Base-by-base conservation (phyloP, 2,113 vertebrate genomes). In the Promerops cafer region DNA sequence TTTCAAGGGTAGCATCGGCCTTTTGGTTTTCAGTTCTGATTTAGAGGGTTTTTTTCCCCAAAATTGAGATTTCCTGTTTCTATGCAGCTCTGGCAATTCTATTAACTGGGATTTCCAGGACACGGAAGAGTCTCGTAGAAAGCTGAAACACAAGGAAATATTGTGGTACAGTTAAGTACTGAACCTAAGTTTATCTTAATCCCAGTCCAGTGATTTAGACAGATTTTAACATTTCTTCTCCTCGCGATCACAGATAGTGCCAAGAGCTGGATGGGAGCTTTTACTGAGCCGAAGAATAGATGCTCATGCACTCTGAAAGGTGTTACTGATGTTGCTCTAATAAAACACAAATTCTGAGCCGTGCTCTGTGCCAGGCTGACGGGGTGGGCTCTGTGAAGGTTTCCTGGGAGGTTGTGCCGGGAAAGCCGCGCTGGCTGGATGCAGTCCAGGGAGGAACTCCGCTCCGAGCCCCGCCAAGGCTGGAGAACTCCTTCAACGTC, bases 401-500 rank as follows among this genome's bases (percentile, higher is more conserved):
- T 94, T 83, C 80, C 49, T 59, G 13, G 72, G 92, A 93, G 85
- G 88, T 18, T 92, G 85, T 0, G 33, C 83, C 1, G 90, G 94
- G 95, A 93, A 95, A 91, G 39, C 94, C 52, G 3, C 0, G 10
- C 86, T 70, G 7, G 3, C 89, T 93, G 93, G 93, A 83, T 5
- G 64, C 12, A 1, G 0, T 80, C 83, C 93, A 93, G 88, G 59
- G 72, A 92, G 94, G 92, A 94, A 93, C 88, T 94, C 94, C 54
- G 0, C 83, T 49, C 88, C 35, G 63, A 79, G 79, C 39, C 28
- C 82, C 53, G 92, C 92, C 94, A 92, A 33, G 52, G 26, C 70
- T 44, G 35, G 31, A 93, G 64, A 52, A 40, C 69, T 89, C 91
- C 56, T 83, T 93, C 83, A 93, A 92, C 13, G 17, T 88, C 78